A percentile compares a stretch with the other conserved stretches of the same genome.
These are phyloP conservation scores for Holotrichia oblita DNA, from an alignment of 1,140 invertebrate species.

Conservation along the genomic window DNA sequence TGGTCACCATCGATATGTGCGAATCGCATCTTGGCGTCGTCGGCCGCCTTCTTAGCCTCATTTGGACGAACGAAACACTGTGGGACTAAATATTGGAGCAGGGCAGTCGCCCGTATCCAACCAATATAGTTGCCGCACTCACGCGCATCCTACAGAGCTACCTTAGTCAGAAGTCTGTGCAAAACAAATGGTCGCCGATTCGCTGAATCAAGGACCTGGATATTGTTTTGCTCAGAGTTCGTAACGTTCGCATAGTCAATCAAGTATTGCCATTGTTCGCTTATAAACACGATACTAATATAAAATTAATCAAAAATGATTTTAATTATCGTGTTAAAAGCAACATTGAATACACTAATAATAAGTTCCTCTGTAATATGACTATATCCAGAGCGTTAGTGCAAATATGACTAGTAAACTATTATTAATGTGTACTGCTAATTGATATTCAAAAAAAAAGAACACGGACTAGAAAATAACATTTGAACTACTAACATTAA, in stretches of 20 bases:
- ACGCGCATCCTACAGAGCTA: slow-evolving; percentile 64
- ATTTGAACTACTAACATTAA: too few species aligned
- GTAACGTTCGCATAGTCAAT: slow-evolving; percentile 21
- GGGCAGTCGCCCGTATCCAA: slow-evolving; percentile 66
- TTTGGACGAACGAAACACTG: slow-evolving; percentile 99
- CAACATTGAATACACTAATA: neutral
- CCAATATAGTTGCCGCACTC: slow-evolving; percentile 66
- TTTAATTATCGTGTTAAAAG: neutral
- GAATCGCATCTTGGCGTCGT: slow-evolving; percentile 99
- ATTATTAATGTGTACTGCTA: too few species aligned
- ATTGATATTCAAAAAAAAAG: too few species aligned
- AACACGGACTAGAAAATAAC: too few species aligned
- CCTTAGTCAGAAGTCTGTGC: slow-evolving; percentile 57
- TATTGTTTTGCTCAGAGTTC: slow-evolving; percentile 44
- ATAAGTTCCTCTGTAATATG: slow-evolving; percentile 9
- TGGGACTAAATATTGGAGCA: slow-evolving; percentile 82
- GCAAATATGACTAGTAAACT: neutral
- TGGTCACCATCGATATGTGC: slow-evolving; percentile 99
- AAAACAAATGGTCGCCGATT: slow-evolving; percentile 42
- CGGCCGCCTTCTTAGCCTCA: slow-evolving; percentile 98
- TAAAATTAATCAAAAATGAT: neutral
- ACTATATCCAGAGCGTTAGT: neutral
- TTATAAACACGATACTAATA: slow-evolving; percentile 9
- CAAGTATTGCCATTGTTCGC: neutral
- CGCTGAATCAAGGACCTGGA: slow-evolving; percentile 42